These are phyloP conservation scores for Theropithecus gelada DNA, from an alignment of 2,113 vertebrate species.

Conservation along the genomic window DNA sequence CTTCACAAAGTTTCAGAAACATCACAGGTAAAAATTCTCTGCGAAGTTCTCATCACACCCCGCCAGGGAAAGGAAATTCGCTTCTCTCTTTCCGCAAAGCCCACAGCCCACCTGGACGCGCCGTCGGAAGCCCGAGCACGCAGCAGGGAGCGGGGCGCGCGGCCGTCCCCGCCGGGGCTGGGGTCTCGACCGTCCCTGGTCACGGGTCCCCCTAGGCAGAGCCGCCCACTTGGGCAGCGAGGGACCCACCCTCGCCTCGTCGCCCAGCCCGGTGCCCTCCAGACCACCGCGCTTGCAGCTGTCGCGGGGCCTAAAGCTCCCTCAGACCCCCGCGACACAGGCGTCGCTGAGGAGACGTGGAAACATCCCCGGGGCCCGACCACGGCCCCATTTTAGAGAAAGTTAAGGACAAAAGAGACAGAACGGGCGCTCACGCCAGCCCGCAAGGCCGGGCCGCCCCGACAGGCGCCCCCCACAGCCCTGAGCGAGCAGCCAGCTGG, in stretches of 20 bases:
- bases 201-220: not conserved
- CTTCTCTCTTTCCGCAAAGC: not conserved
- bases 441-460: not conserved
- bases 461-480: not conserved
- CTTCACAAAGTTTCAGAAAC: not conserved
- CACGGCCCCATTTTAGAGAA: not conserved
- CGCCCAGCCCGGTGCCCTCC: not conserved
- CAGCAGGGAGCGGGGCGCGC: too few species aligned
- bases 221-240: not conserved
- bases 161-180: not conserved
- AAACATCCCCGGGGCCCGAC: not conserved
- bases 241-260: not conserved
- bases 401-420: not conserved
- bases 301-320: not conserved
- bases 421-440: rapidly evolving
- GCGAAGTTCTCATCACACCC: not conserved
- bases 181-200: not conserved
- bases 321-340: not conserved
- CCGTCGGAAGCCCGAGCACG: not conserved
- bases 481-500: not conserved
- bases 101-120: not conserved
- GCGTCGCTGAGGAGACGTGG: not conserved
- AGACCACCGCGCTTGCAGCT: not conserved
- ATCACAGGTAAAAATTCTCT: not conserved
- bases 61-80: not conserved